Evolutionary conservation across 35 echinoderm and acorn worm species (phyloP), one percentile per base, ranked within the genome.

Genomic region (Nesometra sesokonis): DNA sequence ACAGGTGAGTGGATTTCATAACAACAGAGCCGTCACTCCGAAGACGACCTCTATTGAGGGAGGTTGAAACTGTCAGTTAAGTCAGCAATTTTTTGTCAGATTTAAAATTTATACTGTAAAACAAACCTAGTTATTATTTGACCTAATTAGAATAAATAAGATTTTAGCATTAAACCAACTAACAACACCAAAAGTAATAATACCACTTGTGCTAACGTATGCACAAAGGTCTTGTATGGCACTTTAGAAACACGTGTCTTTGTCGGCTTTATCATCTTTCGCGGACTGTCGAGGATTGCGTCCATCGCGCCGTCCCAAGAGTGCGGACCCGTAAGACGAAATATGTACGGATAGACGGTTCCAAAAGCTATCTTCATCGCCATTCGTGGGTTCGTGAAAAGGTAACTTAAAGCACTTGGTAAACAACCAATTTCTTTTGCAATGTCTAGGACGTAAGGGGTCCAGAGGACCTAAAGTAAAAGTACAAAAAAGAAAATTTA

Each of bases 311-410:
- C 92, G 7, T 87, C 27, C 95, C 95, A 97, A 23, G 86, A 85
- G 43, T 93, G 91, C 8, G 95, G 95, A 30, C 95, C 95, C 8
- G 79, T 34, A 11, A 97, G 84, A 31, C 95, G 89, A 57, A 91
- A 93, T 19, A 34, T 79, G 17, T 92, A 84, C 17, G 95, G 95
- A 47, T 93, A 88, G 39, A 85, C 82, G 8, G 95, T 92, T 0
- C 95, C 87, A 76, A 93, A 93, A 36, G 93, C 38, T 13, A 32
- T 39, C 29, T 93, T 86, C 17, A 89, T 35, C 0, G 91, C 89
- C 5, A 97, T 77, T 35, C 80, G 77, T 0, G 95, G 95, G 13
- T 93, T 89, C 19, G 86, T 86, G 67, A 93, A 79, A 17, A 93
- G 17, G 34, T 91, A 78, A 31, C 35, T 30, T 15, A 30, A 47